phyloP scores from a whole-genome alignment of 2,797 vertebrate genomes.

The Typhlichthys subterraneus region DNA sequence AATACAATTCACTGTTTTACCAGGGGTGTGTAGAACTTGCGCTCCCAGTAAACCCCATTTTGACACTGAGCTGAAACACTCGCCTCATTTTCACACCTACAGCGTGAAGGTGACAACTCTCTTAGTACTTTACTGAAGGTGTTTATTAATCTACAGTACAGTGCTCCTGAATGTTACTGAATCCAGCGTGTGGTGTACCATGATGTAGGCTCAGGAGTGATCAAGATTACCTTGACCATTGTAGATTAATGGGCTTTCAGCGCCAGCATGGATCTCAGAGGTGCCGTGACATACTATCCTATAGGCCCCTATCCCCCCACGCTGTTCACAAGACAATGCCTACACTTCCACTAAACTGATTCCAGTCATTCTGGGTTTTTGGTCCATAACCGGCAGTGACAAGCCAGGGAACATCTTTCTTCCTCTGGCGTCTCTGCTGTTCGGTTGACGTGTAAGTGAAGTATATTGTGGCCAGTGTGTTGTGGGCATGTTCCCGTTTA shows the following conservation, averaged over 20 bases:
- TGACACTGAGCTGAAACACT: conserved; percentile 1
- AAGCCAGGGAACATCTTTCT: conserved; percentile 53
- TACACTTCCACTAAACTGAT: conserved; percentile 11
- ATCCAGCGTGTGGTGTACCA: neutral
- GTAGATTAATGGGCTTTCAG: neutral
- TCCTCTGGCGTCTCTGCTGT: conserved; percentile 50
- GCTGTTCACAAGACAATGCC: conserved; percentile 25
- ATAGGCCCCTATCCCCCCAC: conserved; percentile 8
- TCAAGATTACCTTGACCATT: conserved; percentile 8
- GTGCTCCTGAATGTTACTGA: conserved; percentile 1
- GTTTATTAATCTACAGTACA: conserved; percentile 31
- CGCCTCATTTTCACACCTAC: conserved; percentile 47
- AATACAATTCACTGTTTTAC: no score
- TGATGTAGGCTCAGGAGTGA: neutral
- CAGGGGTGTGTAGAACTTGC: no score
- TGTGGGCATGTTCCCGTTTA: conserved; percentile 61
- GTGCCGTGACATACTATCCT: neutral
- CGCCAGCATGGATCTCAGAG: neutral
- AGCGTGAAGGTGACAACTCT: conserved; percentile 47
- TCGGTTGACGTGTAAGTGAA: conserved; percentile 55
- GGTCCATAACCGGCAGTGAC: conserved; percentile 48
- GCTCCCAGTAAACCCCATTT: no score
- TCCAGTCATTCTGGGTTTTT: conserved; percentile 30
- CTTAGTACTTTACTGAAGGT: conserved; percentile 11
- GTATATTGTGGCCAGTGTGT: conserved; percentile 57